A percentile compares a stretch with the other conserved stretches of the same genome.
These are phyloP conservation scores for Drosophila sturtevanti DNA, from an alignment of 1,140 invertebrate species.

Conservation along the genomic window DNA sequence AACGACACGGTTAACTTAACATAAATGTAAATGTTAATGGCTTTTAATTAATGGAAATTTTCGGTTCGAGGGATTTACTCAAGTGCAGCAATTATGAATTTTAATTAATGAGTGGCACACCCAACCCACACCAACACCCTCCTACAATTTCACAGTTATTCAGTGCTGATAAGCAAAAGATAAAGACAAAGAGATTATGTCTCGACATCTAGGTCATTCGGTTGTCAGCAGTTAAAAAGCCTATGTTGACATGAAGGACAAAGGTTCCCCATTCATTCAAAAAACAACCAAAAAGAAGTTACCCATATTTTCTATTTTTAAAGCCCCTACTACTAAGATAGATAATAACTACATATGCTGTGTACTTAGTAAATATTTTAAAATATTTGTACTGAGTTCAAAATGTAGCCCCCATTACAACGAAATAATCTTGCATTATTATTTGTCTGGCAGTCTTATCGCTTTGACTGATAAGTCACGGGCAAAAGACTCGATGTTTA, in stretches of 20 bases:
- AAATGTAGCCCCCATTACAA: neutral
- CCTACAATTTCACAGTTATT: neutral
- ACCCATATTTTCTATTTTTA: neutral
- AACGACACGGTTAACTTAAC: slow-evolving; percentile 52
- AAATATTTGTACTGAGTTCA: slow-evolving; percentile 43
- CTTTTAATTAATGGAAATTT: slow-evolving; percentile 54
- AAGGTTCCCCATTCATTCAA: neutral
- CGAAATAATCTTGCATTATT: slow-evolving; percentile 16
- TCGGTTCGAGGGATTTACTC: slow-evolving; percentile 26
- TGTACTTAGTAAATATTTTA: neutral
- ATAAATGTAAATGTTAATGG: slow-evolving; percentile 45
- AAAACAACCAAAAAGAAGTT: neutral
- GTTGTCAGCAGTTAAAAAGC: neutral
- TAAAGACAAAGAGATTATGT: slow-evolving; percentile 8
- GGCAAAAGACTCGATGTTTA: slow-evolving; percentile 11
- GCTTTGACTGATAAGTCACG: slow-evolving; percentile 30
- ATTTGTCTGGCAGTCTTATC: slow-evolving; percentile 22
- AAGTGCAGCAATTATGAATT: slow-evolving; percentile 44
- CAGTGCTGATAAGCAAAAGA: slow-evolving; percentile 1
- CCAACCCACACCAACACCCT: neutral
- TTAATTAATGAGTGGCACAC: slow-evolving; percentile 46
- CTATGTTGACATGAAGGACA: slow-evolving; percentile 49
- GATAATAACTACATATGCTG: slow-evolving; percentile 29
- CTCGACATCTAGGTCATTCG: slow-evolving; percentile 54
- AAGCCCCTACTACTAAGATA: slow-evolving; percentile 25